A percentile compares a stretch with the other conserved stretches of the same genome.
Conservation (phyloP, 23 tunicate species). For the Trididemnum nubilum region DNA sequence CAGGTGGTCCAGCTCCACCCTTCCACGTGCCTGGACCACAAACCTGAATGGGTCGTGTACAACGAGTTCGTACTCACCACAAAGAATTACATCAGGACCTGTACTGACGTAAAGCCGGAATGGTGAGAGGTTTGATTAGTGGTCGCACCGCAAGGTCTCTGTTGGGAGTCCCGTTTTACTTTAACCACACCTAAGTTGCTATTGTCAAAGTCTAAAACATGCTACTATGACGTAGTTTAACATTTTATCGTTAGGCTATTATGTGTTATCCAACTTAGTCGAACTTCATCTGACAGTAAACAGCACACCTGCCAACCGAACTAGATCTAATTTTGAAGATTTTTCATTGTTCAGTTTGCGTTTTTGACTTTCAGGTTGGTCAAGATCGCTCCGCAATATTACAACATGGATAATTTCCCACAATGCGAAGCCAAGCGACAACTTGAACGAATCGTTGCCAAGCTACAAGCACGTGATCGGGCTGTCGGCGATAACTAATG, state of each 20-base stretch:
- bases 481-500: slow-evolving; percentile 20
- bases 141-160: not conserved
- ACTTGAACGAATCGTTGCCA: slow-evolving; percentile 71
- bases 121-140: slow-evolving; percentile 77
- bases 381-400: slow-evolving; percentile 87
- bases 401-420: slow-evolving; percentile 95
- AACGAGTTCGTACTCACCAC: slow-evolving; percentile 96
- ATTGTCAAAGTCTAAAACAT: no score
- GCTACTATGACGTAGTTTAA: no score
- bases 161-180: not conserved
- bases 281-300: no score
- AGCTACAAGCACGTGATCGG: slow-evolving; percentile 67
- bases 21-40: slow-evolving; percentile 98
- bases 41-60: slow-evolving; percentile 99
- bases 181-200: not conserved
- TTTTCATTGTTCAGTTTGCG: no score
- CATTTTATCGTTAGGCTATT: no score
- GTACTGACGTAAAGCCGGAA: slow-evolving; percentile 91
- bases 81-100: slow-evolving; percentile 91
- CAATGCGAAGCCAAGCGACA: slow-evolving; percentile 97
- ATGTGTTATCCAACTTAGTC: no score
- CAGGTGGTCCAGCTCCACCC: slow-evolving; percentile 98
- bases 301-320: no score
- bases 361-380: slow-evolving; percentile 71
- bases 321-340: no score